Conservation (phyloP, 1,140 invertebrate species). For the Cyclargus thomasi region DNA sequence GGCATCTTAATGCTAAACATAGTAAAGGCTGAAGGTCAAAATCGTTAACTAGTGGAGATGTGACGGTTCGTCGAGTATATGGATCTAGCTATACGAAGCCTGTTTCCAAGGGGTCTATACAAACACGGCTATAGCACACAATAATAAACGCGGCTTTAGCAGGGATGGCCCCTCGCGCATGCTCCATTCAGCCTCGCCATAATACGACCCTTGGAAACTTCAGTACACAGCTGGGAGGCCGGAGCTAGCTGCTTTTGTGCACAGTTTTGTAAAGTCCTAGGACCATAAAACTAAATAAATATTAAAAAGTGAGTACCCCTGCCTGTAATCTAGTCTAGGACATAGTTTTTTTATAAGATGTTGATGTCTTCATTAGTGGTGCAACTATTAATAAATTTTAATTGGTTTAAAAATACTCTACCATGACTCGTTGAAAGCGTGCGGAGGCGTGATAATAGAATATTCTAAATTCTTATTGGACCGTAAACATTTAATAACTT, state of each 20-base stretch:
- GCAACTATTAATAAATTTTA: slow-evolving; percentile 7
- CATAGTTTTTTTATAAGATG: neutral
- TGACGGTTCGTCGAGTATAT: slow-evolving; percentile 26
- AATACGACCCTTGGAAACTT: slow-evolving; percentile 51
- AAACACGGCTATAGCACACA: slow-evolving; percentile 37
- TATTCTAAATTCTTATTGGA: neutral
- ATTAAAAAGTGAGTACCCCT: slow-evolving; percentile 55
- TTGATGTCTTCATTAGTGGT: neutral
- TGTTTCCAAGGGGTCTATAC: slow-evolving; percentile 44
- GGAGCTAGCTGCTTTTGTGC: slow-evolving; percentile 39
- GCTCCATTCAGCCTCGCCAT: slow-evolving; percentile 49
- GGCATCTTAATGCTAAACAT: slow-evolving; percentile 7
- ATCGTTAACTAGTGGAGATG: slow-evolving; percentile 23
- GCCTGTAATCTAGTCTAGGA: neutral
- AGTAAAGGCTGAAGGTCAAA: slow-evolving; percentile 21
- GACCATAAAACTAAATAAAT: slow-evolving; percentile 58
- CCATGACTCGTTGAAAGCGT: neutral
- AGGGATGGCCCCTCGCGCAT: slow-evolving; percentile 57
- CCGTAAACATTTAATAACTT: neutral
- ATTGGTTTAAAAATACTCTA: slow-evolving; percentile 14
- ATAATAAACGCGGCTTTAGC: slow-evolving; percentile 43
- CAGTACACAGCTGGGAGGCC: slow-evolving; percentile 60
- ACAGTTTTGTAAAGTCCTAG: slow-evolving; percentile 35
- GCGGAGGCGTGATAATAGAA: neutral
- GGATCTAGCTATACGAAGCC: slow-evolving; percentile 25